Conservation (phyloP, 2,888 invertebrate genomes). For the Hypsopygia costalis region DNA sequence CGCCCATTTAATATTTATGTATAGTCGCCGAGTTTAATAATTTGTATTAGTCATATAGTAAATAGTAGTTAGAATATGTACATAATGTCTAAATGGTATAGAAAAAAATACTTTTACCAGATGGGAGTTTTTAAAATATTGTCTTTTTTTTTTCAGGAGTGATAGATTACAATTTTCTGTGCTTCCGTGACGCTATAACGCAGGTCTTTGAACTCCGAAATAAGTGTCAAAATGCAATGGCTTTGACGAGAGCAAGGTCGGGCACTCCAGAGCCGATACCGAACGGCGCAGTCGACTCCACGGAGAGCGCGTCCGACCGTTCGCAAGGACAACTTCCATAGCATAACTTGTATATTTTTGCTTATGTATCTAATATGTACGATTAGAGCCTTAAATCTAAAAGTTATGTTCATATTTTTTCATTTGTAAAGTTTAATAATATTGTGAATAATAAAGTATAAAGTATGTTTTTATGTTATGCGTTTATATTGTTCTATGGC, state of each 20-base stretch:
- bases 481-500: not conserved
- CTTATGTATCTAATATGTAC: constrained; percentile 11
- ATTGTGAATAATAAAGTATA: constrained; percentile 10
- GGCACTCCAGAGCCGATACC: constrained; percentile 50
- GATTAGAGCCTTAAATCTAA: not conserved
- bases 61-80: no score
- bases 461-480: constrained; percentile 4
- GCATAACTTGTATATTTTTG: constrained; percentile 27
- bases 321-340: constrained; percentile 53
- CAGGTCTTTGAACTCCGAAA: constrained; percentile 95
- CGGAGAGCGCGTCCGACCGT: constrained; percentile 54
- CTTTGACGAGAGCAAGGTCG: constrained; percentile 34
- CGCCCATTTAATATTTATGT: no score
- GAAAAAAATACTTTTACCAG: no score
- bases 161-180: constrained; percentile 98
- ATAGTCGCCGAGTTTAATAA: no score
- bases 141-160: constrained; percentile 84
- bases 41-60: no score
- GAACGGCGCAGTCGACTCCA: constrained; percentile 59
- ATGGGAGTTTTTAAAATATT: no score
- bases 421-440: constrained; percentile 7
- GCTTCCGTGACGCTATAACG: constrained; percentile 97
- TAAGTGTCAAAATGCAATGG: constrained; percentile 80
- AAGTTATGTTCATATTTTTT: constrained; percentile 4
- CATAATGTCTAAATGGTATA: no score